phyloP scores from a whole-genome alignment of 2,797 vertebrate species.

The Paguma larvata region DNA sequence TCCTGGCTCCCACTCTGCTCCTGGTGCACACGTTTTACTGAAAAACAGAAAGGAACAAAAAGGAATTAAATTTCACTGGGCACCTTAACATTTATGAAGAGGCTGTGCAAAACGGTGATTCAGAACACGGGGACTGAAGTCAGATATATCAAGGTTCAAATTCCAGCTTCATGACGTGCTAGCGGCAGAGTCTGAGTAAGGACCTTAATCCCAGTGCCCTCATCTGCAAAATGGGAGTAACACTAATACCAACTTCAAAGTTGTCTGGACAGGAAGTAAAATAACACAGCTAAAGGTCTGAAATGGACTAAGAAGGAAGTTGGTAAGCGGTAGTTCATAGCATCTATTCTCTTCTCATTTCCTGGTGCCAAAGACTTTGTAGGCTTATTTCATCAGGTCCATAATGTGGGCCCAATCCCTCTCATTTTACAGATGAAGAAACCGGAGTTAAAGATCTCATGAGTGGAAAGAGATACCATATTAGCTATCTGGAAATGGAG shows the following conservation, averaged over 20 bases:
- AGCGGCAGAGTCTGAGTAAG: neutral
- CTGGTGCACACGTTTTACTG: neutral
- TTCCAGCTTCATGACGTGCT: neutral
- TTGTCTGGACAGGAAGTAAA: constrained; percentile 26
- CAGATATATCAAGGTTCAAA: neutral
- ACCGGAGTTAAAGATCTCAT: neutral
- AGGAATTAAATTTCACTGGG: neutral
- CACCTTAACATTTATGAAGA: neutral
- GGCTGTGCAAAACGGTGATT: neutral
- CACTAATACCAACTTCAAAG: neutral
- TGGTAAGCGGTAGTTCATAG: neutral
- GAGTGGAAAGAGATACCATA: neutral
- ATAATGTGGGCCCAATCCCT: neutral
- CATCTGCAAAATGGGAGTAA: neutral
- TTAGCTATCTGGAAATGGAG: neutral
- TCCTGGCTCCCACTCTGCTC: neutral
- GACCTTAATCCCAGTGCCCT: neutral
- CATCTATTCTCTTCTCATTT: neutral
- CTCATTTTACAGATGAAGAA: neutral
- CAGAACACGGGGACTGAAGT: neutral
- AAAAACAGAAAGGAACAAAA: constrained; percentile 30
- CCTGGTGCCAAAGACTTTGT: neutral
- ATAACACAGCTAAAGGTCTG: neutral
- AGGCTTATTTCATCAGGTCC: neutral
- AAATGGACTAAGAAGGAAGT: neutral